Evolutionary conservation across 1,140 invertebrate genomes (phyloP).

Genomic region (Lysiphlebus fabarum): DNA sequence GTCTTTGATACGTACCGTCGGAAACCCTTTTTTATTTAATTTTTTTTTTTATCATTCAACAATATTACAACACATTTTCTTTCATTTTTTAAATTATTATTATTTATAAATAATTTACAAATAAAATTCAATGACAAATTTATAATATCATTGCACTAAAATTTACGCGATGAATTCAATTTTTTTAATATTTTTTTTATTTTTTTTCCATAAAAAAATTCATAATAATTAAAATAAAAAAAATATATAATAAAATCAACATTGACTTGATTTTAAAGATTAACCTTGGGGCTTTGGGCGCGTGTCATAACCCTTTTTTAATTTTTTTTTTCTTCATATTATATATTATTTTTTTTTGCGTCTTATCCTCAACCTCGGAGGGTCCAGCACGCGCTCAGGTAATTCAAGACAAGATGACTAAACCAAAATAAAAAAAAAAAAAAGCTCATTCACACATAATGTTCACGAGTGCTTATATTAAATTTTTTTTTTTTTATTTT

Average conservation of each 20-base stretch:
- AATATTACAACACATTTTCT: too few relatives aligned
- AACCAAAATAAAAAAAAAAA: not conserved
- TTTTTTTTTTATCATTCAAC: conserved; percentile 10
- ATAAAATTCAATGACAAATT: too few relatives aligned
- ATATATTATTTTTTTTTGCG: conserved; percentile 19
- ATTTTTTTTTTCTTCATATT: conserved; percentile 11
- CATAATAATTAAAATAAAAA: conserved; percentile 5
- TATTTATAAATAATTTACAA: too few relatives aligned
- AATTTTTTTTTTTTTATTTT: too few relatives aligned
- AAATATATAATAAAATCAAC: conserved; percentile 42
- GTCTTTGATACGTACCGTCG: conserved; percentile 51
- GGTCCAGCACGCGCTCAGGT: conserved; percentile 32
- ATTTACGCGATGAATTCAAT: too few relatives aligned
- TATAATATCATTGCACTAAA: too few relatives aligned
- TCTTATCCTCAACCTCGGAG: conserved; percentile 21
- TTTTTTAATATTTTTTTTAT: too few relatives aligned
- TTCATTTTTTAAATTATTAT: too few relatives aligned
- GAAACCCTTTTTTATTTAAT: conserved; percentile 28
- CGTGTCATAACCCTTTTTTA: conserved; percentile 47
- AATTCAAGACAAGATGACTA: conserved; percentile 12
- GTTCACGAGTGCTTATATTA: too few relatives aligned
- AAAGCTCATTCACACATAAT: conserved; percentile 1
- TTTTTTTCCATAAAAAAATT: too few relatives aligned
- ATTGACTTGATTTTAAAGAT: conserved; percentile 52
- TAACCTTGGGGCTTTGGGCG: conserved; percentile 44